Evolutionary conservation across 2,888 invertebrate genomes (phyloP), one percentile per base, ranked within the genome.

Genomic region (Elegia similella): DNA sequence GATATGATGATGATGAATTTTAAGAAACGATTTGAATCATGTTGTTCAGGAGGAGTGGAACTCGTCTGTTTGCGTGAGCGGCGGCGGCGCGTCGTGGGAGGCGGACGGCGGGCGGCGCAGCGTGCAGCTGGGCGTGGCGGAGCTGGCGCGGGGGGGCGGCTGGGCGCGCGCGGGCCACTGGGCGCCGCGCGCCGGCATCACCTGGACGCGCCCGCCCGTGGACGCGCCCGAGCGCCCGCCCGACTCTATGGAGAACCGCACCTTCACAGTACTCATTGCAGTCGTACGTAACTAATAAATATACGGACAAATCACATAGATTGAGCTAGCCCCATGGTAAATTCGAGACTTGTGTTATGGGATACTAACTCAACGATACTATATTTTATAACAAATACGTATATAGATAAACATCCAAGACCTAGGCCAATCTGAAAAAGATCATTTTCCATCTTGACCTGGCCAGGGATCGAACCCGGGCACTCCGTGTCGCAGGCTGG

Each of bases 191-290:
- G 75, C 66, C 12, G 79, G 80, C 34, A 69, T 84, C 15, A 32
- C 63, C 6, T 86, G 86, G 86, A 60, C 62, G 64, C 84, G 80
- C 59, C 59, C 52, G 58, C 72, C 66, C 47, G 59, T 55, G 50
- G 73, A 77, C 47, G 70, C 67, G 30, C 73, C 69, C 12, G 65
- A 67, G 38, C 75, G 73, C 62, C 81, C 83, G 53, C 68, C 68
- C 15, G 83, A 80, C 74, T 73, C 80, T 65, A 86, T 88, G 86
- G 73, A 78, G 66, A 88, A 88, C 73, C 81, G 83, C 68, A 87
- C 86, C 59, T 88, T 88, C 76, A 83, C 74, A 58, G 78, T 88
- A 23, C 82, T 88, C 67, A 80, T 88, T 57, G 85, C 86, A 0
- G 53, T 68, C 70, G 86, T 84, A 56, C 23, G 23, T 23, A 2